phyloP scores from a whole-genome alignment of 2,888 invertebrate species.

The Cosmia trapezina region DNA sequence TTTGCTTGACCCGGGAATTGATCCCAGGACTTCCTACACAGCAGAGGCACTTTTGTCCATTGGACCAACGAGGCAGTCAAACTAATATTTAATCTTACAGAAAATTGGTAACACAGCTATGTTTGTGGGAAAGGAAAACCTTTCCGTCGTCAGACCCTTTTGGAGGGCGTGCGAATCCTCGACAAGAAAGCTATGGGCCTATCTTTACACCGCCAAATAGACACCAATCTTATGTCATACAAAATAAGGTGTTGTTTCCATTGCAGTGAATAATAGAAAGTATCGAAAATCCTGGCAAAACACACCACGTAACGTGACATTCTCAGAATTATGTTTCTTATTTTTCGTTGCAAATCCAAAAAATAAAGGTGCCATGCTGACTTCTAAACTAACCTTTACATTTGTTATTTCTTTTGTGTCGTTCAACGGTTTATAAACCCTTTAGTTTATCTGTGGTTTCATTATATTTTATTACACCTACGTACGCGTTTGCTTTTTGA shows the following conservation, averaged over 20 bases:
- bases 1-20: too few relatives aligned
- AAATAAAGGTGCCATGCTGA: conserved; percentile 63
- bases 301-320: conserved; percentile 61
- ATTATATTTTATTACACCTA: conserved; percentile 33
- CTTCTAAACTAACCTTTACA: conserved; percentile 62
- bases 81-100: conserved; percentile 37
- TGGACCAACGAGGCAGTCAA: too few relatives aligned
- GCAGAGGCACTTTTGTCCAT: too few relatives aligned
- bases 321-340: conserved; percentile 64
- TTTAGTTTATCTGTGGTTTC: conserved; percentile 36
- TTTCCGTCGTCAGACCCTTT: conserved; percentile 59
- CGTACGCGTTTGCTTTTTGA: background rate
- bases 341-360: conserved; percentile 61
- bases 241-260: conserved; percentile 37
- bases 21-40: too few relatives aligned
- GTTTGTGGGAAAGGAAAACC: conserved; percentile 58
- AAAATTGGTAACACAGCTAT: conserved; percentile 47
- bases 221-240: conserved; percentile 17
- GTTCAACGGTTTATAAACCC: conserved; percentile 39
- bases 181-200: conserved; percentile 38
- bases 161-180: conserved; percentile 56
- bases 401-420: conserved; percentile 66
- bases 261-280: conserved; percentile 12
- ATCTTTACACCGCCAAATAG: conserved; percentile 24
- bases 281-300: conserved; percentile 62